These are phyloP conservation scores for Ispidina picta DNA, from an alignment of 2,797 vertebrate species.

Conservation along the genomic window DNA sequence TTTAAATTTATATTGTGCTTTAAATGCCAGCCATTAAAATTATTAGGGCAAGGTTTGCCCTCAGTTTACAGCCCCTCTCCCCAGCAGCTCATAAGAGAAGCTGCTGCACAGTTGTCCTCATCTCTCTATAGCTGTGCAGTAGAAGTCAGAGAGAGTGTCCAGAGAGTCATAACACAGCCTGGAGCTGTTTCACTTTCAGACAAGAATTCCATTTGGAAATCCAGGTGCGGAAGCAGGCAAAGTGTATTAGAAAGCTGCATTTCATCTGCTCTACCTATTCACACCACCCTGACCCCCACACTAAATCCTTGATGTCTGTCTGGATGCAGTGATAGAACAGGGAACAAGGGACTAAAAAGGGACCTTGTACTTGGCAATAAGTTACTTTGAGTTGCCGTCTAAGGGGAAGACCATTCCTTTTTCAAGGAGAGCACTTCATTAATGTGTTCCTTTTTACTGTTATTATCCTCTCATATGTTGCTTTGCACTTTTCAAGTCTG, in stretches of 20 bases:
- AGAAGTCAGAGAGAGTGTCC: background rate
- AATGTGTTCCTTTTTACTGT: background rate
- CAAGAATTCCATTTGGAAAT: background rate
- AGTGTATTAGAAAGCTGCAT: background rate
- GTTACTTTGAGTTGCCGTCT: background rate
- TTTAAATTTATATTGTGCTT: slow-evolving; percentile 61
- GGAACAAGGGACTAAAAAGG: background rate
- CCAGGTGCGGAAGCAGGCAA: background rate
- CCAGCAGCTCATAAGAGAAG: background rate
- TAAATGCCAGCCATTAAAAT: slow-evolving; percentile 55
- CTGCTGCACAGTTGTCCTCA: background rate
- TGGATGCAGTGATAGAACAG: background rate
- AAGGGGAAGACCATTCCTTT: background rate
- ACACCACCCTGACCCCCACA: background rate
- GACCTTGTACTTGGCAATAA: background rate
- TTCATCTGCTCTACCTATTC: background rate
- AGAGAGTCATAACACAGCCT: background rate
- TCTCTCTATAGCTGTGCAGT: background rate
- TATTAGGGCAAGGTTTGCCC: slow-evolving; percentile 33
- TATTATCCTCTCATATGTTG: background rate
- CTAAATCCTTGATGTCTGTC: background rate
- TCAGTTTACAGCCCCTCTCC: slow-evolving; percentile 33
- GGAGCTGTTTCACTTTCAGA: background rate
- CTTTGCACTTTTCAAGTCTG: background rate
- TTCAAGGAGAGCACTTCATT: background rate